These are phyloP conservation scores for Lophotis ruficrista DNA, from an alignment of 2,113 vertebrate genomes.

Conservation along the genomic window DNA sequence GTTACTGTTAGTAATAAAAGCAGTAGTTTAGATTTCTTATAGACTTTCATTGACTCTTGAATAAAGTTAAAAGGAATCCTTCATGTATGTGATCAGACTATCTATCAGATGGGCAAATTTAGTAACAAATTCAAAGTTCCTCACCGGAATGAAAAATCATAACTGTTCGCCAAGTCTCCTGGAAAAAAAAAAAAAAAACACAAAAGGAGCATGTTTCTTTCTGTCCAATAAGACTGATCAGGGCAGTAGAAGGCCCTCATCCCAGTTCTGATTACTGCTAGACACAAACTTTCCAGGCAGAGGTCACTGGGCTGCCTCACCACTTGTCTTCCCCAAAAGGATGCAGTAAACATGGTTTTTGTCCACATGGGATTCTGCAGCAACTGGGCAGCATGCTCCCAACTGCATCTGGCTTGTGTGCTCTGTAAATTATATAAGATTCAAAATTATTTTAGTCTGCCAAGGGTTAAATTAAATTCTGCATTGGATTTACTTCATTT, in stretches of 20 bases:
- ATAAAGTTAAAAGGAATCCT: neutral
- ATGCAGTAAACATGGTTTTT: neutral
- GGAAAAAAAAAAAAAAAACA: neutral
- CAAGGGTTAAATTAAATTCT: neutral
- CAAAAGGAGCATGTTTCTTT: neutral
- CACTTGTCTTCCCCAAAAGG: neutral
- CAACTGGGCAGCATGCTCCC: neutral
- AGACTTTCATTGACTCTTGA: neutral
- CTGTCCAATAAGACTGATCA: neutral
- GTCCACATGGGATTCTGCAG: neutral
- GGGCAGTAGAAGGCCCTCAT: neutral
- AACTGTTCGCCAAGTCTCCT: neutral
- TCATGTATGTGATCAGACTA: neutral
- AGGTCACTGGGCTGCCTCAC: neutral
- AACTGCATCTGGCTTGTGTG: neutral
- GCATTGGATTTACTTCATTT: neutral
- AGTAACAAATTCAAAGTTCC: neutral
- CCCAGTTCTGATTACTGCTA: too few species aligned
- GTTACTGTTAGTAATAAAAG: neutral
- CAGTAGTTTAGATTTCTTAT: neutral
- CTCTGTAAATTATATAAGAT: neutral
- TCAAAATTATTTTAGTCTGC: neutral
- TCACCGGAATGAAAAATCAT: neutral
- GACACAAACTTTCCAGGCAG: neutral
- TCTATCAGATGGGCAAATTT: neutral